Evolutionary conservation across 1,140 invertebrate species (phyloP), one percentile per base, ranked within the genome.

Genomic region (Cydia amplana): DNA sequence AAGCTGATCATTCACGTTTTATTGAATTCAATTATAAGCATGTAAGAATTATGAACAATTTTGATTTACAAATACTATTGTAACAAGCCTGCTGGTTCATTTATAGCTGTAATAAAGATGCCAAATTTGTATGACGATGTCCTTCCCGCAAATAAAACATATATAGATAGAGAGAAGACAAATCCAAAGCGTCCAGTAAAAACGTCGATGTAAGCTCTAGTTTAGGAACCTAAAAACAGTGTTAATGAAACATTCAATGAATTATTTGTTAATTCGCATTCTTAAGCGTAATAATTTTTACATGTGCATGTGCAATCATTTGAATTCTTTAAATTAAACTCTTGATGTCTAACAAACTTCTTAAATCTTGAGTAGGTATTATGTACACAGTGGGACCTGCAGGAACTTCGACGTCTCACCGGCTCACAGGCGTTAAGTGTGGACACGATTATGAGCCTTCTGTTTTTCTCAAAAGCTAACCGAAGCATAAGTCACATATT

Each of bases 21-120:
- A 60, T 60, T 60, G 18, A 60, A 60, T 60, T 60, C 55, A 60
- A 60, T 60, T 60, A 60, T 60, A 60, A 60, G 18, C 55, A 60
- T n/a, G 20, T 23, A 23, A n/a, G n/a, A 51, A 23, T 60, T 60
- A 23, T 60, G 10, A 60, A 60, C n/a, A 51, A 0, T 23, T 20
- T 60, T 60, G 18, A 60, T 60, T 23, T n/a, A 60, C n/a, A 60
- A 23, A 23, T 18, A 60, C n/a, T 60, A 60, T 23, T 60, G 20
- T 60, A 60, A 23, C n/a, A 60, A 60, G n/a, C 10, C 9, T 23
- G 55, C 18, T 20, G 20, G 23, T 18, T 60, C 9, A 60, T 60
- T 40, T 9, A 12, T 60, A 23, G 18, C 1, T 60, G 1, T 10
- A 51, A 51, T 4, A 51, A 51, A 51, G 49, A 51, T 7, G n/a